phyloP scores from a whole-genome alignment of 2,113 vertebrate species.

The Gallinago jamesoni region DNA sequence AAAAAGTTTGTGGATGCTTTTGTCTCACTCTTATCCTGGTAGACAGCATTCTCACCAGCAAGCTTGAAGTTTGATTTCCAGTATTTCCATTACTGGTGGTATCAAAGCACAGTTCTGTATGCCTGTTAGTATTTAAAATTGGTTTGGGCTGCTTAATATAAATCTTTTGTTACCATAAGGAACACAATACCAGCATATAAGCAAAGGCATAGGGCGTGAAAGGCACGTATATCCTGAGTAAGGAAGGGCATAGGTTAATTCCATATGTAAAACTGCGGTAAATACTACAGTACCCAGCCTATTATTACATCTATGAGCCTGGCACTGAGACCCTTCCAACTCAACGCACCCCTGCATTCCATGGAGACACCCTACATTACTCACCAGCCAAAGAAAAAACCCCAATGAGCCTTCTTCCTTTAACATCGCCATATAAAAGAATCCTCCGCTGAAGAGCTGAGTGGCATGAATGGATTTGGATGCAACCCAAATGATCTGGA shows the following conservation, averaged over 20 bases:
- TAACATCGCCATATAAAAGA: background rate
- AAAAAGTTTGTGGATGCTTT: background rate
- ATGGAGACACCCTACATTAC: background rate
- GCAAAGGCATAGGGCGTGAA: background rate
- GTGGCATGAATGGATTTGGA: background rate
- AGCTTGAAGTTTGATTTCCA: background rate
- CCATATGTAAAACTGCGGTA: background rate
- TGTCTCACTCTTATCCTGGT: background rate
- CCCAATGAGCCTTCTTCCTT: background rate
- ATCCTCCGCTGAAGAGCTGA: background rate
- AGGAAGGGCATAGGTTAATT: background rate
- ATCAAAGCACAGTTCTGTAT: background rate
- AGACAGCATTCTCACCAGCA: background rate
- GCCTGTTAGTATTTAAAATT: background rate
- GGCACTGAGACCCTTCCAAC: background rate
- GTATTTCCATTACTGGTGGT: background rate
- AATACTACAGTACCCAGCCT: background rate
- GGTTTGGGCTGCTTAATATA: background rate
- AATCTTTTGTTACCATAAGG: background rate
- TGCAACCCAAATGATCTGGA: background rate
- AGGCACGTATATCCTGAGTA: background rate
- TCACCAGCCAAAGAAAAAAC: background rate
- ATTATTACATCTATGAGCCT: background rate
- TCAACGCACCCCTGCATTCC: background rate
- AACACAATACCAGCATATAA: background rate